phyloP scores from a whole-genome alignment of 1,140 invertebrate species.

The Drosophila tristis region DNA sequence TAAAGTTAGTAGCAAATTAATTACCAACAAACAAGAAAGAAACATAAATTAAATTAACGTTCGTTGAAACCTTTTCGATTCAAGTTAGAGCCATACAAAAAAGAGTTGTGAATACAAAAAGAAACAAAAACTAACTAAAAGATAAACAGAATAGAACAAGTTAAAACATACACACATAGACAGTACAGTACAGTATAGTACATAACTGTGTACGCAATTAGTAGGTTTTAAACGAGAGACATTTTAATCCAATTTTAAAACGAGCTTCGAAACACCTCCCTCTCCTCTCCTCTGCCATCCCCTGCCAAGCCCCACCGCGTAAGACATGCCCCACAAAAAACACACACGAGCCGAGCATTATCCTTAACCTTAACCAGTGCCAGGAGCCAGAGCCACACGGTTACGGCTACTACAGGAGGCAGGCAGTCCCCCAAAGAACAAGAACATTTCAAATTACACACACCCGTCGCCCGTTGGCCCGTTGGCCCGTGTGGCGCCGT shows the following conservation, averaged over 20 bases:
- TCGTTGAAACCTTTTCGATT: conserved; percentile 48
- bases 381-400: conserved; percentile 25
- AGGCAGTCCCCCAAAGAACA: too few relatives aligned
- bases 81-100: conserved; percentile 49
- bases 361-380: conserved; percentile 78
- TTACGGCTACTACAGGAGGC: conserved; percentile 3
- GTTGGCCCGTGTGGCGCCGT: too few relatives aligned
- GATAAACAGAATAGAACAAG: too few relatives aligned
- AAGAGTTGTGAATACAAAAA: conserved; percentile 74
- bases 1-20: conserved; percentile 52
- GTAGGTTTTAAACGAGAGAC: conserved; percentile 60
- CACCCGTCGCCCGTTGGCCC: too few relatives aligned
- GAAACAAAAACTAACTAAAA: conserved; percentile 1
- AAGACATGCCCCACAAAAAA: conserved; percentile 18
- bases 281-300: too few relatives aligned
- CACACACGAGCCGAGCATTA: conserved; percentile 41
- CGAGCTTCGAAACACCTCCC: conserved; percentile 59
- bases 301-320: too few relatives aligned
- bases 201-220: conserved; percentile 43
- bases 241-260: conserved; percentile 68
- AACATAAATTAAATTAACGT: conserved; percentile 36
- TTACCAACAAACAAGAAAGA: conserved; percentile 43
- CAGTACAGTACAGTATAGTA: conserved; percentile 7
- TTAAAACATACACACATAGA: conserved; percentile 3
- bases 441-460: too few relatives aligned